Base-by-base conservation (phyloP, 2,113 vertebrate species). In the Numida meleagris region DNA sequence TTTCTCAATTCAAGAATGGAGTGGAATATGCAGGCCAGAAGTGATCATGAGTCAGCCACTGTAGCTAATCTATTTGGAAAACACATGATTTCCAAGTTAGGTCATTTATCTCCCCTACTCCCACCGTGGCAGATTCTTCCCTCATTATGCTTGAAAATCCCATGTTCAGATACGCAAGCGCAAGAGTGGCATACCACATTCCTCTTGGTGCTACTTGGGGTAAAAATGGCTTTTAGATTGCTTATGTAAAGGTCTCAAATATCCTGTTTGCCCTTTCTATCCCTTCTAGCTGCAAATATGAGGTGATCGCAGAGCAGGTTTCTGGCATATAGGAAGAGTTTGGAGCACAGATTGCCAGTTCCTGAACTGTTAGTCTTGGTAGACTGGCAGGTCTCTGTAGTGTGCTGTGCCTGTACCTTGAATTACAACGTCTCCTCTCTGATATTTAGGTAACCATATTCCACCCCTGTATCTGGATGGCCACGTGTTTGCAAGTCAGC, bases 391-490 rank as follows among this genome's bases (percentile, higher is more conserved):
- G 6, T 61, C 21, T 82, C 10, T 77, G n/a, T 25, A 70, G 36
- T 3, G 13, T 53, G 0, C 36, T 84, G 50, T 67, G 50, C 19
- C 38, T 81, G 45, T 46, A 42, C 46, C 6, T n/a, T 17, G 57
- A 46, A 40, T 53, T 51, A 65, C 33, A 68, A 5, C n/a, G 65
- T 91, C 40, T 18, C 21, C 19, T 11, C 79, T 94, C 66, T 82
- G n/a, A 34, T 89, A 43, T 97, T 31, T 66, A 99, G 99, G 99
- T 96, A 99, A 95, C 97, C 99, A 99, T 93, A 99, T 99, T 81
- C 97, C 99, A 6, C 99, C 99, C 15, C 96, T 99, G 36, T 99
- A 99, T 92, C 96, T 99, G 97, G 99, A 99, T 9, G 99, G 99
- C 34, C 99, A 99, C 1, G 98, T 99, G 59, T 99, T 99, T 95